Evolutionary conservation across 2,797 vertebrate species (phyloP), one percentile per base, ranked within the genome.

Genomic region (Sebastes vulpes): DNA sequence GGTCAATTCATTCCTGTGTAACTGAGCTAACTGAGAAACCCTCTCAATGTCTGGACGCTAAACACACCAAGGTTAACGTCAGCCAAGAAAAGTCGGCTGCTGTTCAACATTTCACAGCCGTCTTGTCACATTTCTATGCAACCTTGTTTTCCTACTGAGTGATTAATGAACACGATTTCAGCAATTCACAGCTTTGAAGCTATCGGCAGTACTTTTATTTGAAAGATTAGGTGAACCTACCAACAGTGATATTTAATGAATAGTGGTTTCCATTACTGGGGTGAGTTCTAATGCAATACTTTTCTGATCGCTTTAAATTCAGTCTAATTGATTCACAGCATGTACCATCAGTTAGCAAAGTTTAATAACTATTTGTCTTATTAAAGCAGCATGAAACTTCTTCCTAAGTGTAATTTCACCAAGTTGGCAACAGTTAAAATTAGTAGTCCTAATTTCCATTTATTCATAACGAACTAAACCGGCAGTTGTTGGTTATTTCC

Each of bases 21-120:
- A 23, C 12, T 8, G 58, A 50, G 61, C 60, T 53, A 31, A 58
- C 58, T n/a, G 25, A 65, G 74, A 73, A 74, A 72, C 77, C 28
- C n/a, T 29, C 18, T 50, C 35, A 9, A 0, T 6, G 65, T 54
- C 21, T 67, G 56, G 42, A 54, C 1, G 9, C 6, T 32, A 10
- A 48, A 50, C 35, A 14, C 26, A 9, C 20, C 3, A 12, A 54
- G 42, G 26, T 60, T 38, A 71, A 50, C 11, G 53, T 7, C 42
- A 54, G 73, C 46, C 63, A 48, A 64, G 53, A 58, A 66, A 32
- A 11, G 8, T 10, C 61, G 67, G 58, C 73, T 18, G 16, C 56
- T 38, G 66, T 1, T 64, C 10, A 29, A 48, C 10, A 7, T 69
- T 70, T 29, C 21, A 65, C 46, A 35, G 29, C 38, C 50, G 9